Evolutionary conservation across 1,140 invertebrate genomes (phyloP), one percentile per base, ranked within the genome.

Genomic region (Nephila pilipes): DNA sequence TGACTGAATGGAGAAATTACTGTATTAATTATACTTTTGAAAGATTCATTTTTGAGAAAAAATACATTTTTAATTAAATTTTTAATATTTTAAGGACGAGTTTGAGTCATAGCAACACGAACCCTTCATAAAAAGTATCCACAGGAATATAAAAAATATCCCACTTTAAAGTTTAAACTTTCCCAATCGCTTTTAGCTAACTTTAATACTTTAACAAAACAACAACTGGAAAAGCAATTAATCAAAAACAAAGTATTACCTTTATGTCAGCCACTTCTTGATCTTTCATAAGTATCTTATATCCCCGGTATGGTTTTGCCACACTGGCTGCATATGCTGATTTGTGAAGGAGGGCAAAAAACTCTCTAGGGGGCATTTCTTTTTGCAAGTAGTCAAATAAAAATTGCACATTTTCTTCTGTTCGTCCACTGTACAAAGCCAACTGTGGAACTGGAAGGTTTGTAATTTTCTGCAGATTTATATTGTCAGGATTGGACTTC

Each of bases 391-490:
- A 96, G 79, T 97, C 95, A 12, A 99, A 95, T 65, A 99, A 96
- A 83, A 95, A 95, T 60, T 97, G 95, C 25, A 98, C 97, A 10
- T 97, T 97, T 87, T 97, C 97, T 94, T 98, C 97, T 1, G 98
- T 99, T 94, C 99, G 96, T 18, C 98, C 98, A 22, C 98, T 98
- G 85, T 97, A 97, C 6, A 97, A 96, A 29, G 98, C 96, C 12
- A 99, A 96, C 92, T 98, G 97, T 3, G 97, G 97, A 80, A 94
- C 75, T 6, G 94, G 6, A 95, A 95, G 10, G 95, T 93, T 93
- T 63, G 90, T 88, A 87, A 57, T 79, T 29, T 83, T 8, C 12
- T 57, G 65, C 12, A 38, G 36, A 95, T 97, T 97, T 0, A 97
- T 96, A 10, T 85, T 75, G 4, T 16, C 93, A 90, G 22, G 36